A percentile compares a stretch with the other conserved stretches of the same genome.
These are phyloP conservation scores for Hirtodrosophila trivittata DNA, from an alignment of 2,888 invertebrate species.

Conservation along the genomic window DNA sequence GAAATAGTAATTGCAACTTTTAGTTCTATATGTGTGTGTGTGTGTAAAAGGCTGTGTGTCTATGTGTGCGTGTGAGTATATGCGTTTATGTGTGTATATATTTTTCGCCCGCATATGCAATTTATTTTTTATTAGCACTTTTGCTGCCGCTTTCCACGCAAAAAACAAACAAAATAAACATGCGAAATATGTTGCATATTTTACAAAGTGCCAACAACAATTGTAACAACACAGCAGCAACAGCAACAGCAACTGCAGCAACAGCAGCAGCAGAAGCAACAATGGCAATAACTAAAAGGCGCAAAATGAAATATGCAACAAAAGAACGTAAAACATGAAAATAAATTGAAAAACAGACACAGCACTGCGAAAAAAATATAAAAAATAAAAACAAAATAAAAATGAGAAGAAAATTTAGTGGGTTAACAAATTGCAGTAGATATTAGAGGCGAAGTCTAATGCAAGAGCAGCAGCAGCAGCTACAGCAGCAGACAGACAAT, in stretches of 20 bases:
- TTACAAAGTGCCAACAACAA: conserved; percentile 58
- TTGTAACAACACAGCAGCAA: conserved; percentile 27
- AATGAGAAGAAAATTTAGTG: conserved; percentile 44
- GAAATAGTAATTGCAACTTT: conserved; percentile 43
- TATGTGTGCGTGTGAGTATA: not conserved
- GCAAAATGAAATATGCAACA: conserved; percentile 76
- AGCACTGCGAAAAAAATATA: conserved; percentile 11
- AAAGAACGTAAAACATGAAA: conserved; percentile 70
- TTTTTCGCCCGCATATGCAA: conserved; percentile 58
- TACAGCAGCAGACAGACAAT: conserved; percentile 34
- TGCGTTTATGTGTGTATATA: conserved; percentile 10
- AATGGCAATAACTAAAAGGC: conserved; percentile 72
- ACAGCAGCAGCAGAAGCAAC: conserved; percentile 35
- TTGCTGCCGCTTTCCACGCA: conserved; percentile 50
- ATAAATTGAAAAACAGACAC: conserved; percentile 68
- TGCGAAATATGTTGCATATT: conserved; percentile 77
- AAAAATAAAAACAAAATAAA: conserved; percentile 20
- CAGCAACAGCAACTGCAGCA: conserved; percentile 10
- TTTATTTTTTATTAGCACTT: conserved; percentile 76
- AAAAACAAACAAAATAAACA: conserved; percentile 61
- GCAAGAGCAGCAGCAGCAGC: conserved; percentile 36
- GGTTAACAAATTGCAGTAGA: conserved; percentile 75
- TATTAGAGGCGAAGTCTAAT: conserved; percentile 76
- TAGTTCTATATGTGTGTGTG: conserved; percentile 1
- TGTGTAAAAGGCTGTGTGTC: not conserved